Conservation (phyloP, 2,888 invertebrate genomes). For the Prosopocoilus inquinatus region DNA sequence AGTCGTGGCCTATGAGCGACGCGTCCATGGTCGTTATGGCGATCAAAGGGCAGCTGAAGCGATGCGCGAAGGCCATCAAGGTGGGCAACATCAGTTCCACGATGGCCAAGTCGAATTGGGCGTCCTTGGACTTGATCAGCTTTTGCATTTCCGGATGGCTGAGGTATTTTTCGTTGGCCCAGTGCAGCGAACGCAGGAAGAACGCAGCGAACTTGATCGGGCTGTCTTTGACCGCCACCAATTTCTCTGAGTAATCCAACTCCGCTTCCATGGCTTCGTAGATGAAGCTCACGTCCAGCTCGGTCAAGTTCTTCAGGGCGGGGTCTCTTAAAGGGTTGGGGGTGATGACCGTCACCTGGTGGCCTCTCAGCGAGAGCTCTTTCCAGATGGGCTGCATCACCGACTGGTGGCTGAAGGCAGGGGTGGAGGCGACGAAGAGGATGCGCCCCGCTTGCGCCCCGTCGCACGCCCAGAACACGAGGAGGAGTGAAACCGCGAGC, state of each 20-base stretch:
- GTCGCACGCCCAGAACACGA: no score
- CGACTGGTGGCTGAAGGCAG: constrained; percentile 34
- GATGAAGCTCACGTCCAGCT: constrained; percentile 28
- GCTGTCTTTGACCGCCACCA: constrained; percentile 3
- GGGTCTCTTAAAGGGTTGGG: constrained; percentile 28
- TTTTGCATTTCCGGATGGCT: constrained; percentile 35
- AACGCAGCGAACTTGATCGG: constrained; percentile 11
- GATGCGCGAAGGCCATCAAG: constrained; percentile 37
- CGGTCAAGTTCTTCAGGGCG: constrained; percentile 25
- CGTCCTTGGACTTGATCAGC: constrained; percentile 35
- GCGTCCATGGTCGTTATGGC: constrained; percentile 41
- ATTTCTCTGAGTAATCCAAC: constrained; percentile 4
- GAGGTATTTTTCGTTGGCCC: constrained; percentile 20
- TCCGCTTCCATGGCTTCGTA: constrained; percentile 21
- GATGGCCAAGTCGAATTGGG: constrained; percentile 42
- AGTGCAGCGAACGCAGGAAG: constrained; percentile 7
- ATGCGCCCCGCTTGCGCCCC: constrained; percentile 28
- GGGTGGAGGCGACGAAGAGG: constrained; percentile 29
- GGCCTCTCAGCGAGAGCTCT: constrained; percentile 29
- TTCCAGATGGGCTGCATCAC: constrained; percentile 28
- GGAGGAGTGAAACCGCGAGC: no score
- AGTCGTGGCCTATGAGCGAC: constrained; percentile 34
- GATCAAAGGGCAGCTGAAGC: constrained; percentile 42
- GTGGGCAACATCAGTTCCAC: constrained; percentile 38
- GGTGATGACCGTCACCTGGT: constrained; percentile 31